These are phyloP conservation scores for Myotis lucifugus DNA, from an alignment of 2,113 vertebrate species.

Conservation along the genomic window DNA sequence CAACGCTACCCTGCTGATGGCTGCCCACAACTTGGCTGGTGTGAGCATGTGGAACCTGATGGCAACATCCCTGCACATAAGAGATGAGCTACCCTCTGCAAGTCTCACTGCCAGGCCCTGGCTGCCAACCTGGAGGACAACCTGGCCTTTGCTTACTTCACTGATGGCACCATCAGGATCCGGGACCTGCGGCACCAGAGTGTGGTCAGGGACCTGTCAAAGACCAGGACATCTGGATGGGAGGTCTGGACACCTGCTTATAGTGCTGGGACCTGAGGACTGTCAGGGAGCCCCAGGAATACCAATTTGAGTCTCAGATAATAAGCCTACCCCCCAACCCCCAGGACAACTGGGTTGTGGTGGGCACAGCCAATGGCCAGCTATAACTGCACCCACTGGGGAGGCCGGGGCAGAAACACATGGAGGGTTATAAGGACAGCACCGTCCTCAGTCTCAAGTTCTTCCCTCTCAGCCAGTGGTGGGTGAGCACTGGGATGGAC, in stretches of 20 bases:
- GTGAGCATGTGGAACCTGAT: slow-evolving; percentile 61
- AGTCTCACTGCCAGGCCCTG: slow-evolving; percentile 59
- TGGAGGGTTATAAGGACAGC: slow-evolving; percentile 86
- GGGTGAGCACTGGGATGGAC: slow-evolving; percentile 91
- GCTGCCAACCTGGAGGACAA: not conserved
- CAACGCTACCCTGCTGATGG: not conserved
- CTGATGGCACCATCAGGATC: not conserved
- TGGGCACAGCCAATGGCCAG: slow-evolving; percentile 90
- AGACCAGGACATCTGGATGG: not conserved
- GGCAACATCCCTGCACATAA: not conserved
- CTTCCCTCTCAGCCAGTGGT: slow-evolving; percentile 91
- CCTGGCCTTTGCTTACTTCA: not conserved
- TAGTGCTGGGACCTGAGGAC: slow-evolving; percentile 50
- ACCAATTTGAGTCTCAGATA: slow-evolving; percentile 62
- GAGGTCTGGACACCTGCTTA: slow-evolving; percentile 15
- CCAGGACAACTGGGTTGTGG: slow-evolving; percentile 86
- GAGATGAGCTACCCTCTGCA: not conserved
- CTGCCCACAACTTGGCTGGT: not conserved
- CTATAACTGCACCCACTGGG: slow-evolving; percentile 87
- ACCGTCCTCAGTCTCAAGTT: slow-evolving; percentile 88
- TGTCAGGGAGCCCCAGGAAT: rapidly evolving
- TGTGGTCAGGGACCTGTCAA: not conserved
- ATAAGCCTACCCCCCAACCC: slow-evolving; percentile 87
- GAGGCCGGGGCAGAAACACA: slow-evolving; percentile 80
- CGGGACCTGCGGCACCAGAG: not conserved